A percentile compares a stretch with the other conserved stretches of the same genome.
phyloP scores from a whole-genome alignment of 2,888 invertebrate genomes.

The Eupithecia vulgata region DNA sequence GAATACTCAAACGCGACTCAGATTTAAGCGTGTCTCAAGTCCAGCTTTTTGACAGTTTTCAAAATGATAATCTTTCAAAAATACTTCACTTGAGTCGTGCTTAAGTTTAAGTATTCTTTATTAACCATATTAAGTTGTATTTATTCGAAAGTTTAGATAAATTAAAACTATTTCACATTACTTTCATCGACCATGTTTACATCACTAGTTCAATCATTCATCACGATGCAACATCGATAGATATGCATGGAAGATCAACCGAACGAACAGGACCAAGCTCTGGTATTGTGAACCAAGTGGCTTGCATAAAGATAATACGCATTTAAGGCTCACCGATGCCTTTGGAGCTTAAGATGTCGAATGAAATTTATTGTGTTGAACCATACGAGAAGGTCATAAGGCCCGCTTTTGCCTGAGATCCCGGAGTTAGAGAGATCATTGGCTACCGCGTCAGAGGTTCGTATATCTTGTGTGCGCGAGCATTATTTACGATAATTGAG shows the following conservation, averaged over 20 bases:
- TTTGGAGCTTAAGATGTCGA: constrained; percentile 63
- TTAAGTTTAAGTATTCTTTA: no score
- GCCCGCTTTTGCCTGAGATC: constrained; percentile 54
- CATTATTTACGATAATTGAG: constrained; percentile 85
- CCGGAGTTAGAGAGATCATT: constrained; percentile 66
- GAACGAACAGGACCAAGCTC: constrained; percentile 73
- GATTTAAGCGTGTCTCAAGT: no score
- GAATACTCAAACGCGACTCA: no score
- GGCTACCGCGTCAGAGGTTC: constrained; percentile 77
- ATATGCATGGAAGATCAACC: constrained; percentile 76
- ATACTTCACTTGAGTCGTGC: no score
- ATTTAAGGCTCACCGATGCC: constrained; percentile 71
- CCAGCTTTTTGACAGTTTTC: no score
- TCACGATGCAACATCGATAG: constrained; percentile 75
- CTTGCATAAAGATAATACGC: constrained; percentile 83
- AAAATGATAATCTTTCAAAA: no score
- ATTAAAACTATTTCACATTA: not conserved
- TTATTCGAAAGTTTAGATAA: not conserved
- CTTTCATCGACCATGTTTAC: constrained; percentile 50
- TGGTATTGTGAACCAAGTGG: constrained; percentile 81
- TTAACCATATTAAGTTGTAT: no score
- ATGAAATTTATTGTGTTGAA: constrained; percentile 50
- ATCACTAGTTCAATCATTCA: constrained; percentile 64
- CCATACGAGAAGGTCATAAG: constrained; percentile 60
- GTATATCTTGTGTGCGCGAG: constrained; percentile 83